Base-by-base conservation (phyloP, 1,140 invertebrate species). In the Solen grandis region DNA sequence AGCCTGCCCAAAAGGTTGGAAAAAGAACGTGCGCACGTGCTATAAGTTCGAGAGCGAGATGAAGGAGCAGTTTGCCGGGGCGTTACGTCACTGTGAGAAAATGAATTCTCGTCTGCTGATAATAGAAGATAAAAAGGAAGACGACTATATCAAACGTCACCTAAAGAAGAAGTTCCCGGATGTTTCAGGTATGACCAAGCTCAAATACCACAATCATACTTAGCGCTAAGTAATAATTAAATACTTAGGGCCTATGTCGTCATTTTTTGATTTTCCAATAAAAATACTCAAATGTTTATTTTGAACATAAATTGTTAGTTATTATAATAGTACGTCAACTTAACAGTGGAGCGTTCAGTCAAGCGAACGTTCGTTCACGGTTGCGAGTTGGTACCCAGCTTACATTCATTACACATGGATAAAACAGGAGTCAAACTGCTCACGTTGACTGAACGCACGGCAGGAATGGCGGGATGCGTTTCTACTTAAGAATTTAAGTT, bases 1-100 rank as follows among this genome's bases (percentile, higher is more conserved):
- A 89, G 89, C 65, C 14, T 90, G 89, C 60, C 85, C 82, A 13
- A 78, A 85, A 14, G 81, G 75, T 16, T 91, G 88, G 89, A 22
- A 70, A 2, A 84, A 89, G 59, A 52, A 73, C 50, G 73, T 83
- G 5, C 77, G 75, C 10, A 85, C 80, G 27, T 91, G 90, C 54
- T 91, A 91, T 69, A 85, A 81, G 60, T 89, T 90, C 69, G 52
- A 88, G 35, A 35, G 38, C 13, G 27, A 72, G 13, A 82, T 73
- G 16, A 73, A 75, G 52, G 60, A 77, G 19, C 87, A 89, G 74
- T 90, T 88, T 62, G 80, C 85, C 2, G 87, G 84, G 10, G 90
- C 88, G 1, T 27, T 66, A 10, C 80, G 83, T 38, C 29, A 81
- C 41, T 91, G 90, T 65, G 38, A 79, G 22, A 46, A 75, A 1